phyloP scores from a whole-genome alignment of 2,797 vertebrate genomes.

The Brachymystax lenok region DNA sequence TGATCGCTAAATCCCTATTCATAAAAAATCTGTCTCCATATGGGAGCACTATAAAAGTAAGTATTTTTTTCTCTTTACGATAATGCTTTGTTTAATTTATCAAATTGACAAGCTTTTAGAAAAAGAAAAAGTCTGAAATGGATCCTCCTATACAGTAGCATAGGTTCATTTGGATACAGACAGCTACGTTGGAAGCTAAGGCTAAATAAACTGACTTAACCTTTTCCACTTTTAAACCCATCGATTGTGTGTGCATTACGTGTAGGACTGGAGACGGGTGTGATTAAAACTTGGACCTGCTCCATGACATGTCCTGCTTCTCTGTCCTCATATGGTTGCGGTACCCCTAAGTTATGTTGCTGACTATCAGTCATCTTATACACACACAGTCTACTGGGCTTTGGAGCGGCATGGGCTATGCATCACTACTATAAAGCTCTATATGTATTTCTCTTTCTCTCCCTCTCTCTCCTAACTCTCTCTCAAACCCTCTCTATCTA shows the following conservation, averaged over 20 bases:
- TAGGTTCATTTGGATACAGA: background rate
- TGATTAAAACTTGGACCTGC: conserved; percentile 17
- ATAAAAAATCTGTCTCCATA: background rate
- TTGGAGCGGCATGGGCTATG: conserved; percentile 14
- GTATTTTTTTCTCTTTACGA: background rate
- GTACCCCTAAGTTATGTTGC: conserved; percentile 23
- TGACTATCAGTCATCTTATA: conserved; percentile 21
- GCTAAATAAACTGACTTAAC: background rate
- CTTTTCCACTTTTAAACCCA: background rate
- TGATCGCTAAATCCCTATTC: background rate
- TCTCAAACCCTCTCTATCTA: background rate
- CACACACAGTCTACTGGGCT: conserved; percentile 3
- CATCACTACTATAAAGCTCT: conserved; percentile 37
- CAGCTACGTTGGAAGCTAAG: background rate
- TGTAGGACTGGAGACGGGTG: conserved; percentile 14
- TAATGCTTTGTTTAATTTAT: background rate
- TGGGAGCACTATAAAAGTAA: background rate
- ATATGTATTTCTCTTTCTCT: conserved; percentile 20
- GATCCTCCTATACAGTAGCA: background rate
- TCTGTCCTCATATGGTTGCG: conserved; percentile 22
- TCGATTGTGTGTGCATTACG: conserved; percentile 14
- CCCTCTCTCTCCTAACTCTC: conserved; percentile 15
- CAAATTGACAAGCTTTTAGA: background rate
- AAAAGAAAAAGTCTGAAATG: background rate
- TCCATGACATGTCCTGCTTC: conserved; percentile 18